Percentiles rank a stretch among this genome's conserved stretches.
These are phyloP conservation scores for Crioceris asparagi DNA, from an alignment of 2,888 invertebrate genomes.

Conservation along the genomic window DNA sequence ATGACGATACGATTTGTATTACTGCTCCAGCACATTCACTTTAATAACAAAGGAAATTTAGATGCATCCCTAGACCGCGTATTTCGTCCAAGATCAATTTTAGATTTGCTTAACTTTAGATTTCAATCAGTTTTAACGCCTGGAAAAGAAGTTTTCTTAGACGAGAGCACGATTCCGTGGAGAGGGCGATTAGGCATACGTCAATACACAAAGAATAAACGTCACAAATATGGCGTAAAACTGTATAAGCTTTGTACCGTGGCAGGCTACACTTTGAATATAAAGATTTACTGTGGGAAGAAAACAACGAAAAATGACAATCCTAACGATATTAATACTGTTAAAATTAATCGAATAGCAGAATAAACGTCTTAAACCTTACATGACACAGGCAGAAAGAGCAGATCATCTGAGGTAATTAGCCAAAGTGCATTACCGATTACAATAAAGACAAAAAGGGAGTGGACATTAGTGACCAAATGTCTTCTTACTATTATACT, in stretches of 20 bases:
- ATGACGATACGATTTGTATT: too few relatives aligned
- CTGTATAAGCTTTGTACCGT: constrained; percentile 11
- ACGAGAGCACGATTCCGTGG: constrained; percentile 11
- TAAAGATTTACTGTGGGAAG: constrained; percentile 10
- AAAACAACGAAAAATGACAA: constrained; percentile 4
- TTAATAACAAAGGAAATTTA: constrained; percentile 8
- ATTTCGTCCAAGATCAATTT: constrained; percentile 4
- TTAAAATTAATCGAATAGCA: too few relatives aligned
- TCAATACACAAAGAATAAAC: constrained; percentile 10
- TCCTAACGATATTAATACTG: constrained; percentile 5
- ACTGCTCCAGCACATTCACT: constrained; percentile 6
- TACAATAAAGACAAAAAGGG: constrained; percentile 12
- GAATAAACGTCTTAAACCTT: too few relatives aligned
- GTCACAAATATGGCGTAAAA: constrained; percentile 9
- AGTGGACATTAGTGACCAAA: constrained; percentile 11
- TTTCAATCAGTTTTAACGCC: constrained; percentile 6
- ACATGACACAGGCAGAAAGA: constrained; percentile 4
- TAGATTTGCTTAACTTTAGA: constrained; percentile 4
- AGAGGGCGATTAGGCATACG: constrained; percentile 9
- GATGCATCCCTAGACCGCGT: constrained; percentile 4
- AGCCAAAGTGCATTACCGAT: constrained; percentile 9
- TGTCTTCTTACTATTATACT: constrained; percentile 13
- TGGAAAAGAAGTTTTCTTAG: constrained; percentile 9
- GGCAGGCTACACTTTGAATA: constrained; percentile 10
- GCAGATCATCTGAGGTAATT: constrained; percentile 3